Percentiles rank a stretch among this genome's conserved stretches.
These are phyloP conservation scores for Pseudois nayaur DNA, from an alignment of 2,113 vertebrate genomes.

Conservation along the genomic window DNA sequence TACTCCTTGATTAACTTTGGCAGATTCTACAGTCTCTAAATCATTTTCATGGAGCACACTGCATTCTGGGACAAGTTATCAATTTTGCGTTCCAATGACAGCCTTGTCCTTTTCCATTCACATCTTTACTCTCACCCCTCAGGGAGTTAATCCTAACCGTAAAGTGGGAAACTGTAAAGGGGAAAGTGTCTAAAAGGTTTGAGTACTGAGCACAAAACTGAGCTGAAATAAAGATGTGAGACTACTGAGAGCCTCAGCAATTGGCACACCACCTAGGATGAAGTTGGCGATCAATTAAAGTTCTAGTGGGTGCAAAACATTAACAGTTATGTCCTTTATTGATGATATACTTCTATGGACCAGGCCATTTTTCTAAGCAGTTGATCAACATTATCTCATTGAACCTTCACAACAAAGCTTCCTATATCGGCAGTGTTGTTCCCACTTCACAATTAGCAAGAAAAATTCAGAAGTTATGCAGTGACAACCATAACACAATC, in stretches of 20 bases:
- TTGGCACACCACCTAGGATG: background rate
- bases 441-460: background rate
- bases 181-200: background rate
- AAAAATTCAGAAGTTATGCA: background rate
- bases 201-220: background rate
- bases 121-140: conserved; percentile 17
- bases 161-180: background rate
- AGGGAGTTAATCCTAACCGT: background rate
- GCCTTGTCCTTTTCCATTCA: conserved; percentile 27
- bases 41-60: conserved; percentile 57
- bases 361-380: background rate
- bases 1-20: conserved; percentile 55
- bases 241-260: background rate
- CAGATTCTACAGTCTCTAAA: conserved; percentile 47
- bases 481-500: background rate
- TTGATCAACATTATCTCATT: background rate
- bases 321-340: background rate
- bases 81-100: conserved; percentile 33
- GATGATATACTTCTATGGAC: background rate
- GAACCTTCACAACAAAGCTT: background rate
- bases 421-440: background rate
- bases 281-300: background rate
- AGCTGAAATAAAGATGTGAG: conserved; percentile 7
- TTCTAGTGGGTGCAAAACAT: background rate
- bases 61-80: conserved; percentile 46